phyloP scores from a whole-genome alignment of 2,888 invertebrate species.

The Synanthedon myopaeformis region DNA sequence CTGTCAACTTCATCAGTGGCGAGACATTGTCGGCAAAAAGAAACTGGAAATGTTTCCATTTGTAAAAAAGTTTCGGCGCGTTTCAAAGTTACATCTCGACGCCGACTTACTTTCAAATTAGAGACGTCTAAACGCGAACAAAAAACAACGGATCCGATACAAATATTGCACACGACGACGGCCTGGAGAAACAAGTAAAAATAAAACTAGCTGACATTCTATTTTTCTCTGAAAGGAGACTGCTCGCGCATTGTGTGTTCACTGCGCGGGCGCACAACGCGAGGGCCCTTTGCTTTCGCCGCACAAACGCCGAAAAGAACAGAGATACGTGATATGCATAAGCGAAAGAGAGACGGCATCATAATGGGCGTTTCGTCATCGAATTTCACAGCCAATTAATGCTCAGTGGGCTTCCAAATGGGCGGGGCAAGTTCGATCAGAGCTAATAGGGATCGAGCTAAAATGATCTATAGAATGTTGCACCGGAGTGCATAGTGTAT shows the following conservation, averaged over 20 bases:
- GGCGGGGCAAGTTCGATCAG: constrained; percentile 54
- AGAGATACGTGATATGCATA: constrained; percentile 7
- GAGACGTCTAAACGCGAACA: constrained; percentile 40
- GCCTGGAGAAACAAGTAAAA: constrained; percentile 32
- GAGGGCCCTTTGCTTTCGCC: constrained; percentile 30
- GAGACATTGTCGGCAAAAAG: constrained; percentile 9
- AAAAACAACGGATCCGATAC: constrained; percentile 50
- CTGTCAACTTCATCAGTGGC: constrained; percentile 25
- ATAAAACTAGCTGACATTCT: constrained; percentile 47
- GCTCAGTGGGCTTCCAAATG: constrained; percentile 62
- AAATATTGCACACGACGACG: constrained; percentile 65
- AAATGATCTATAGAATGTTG: constrained; percentile 68
- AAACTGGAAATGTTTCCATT: not conserved
- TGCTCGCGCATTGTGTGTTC: constrained; percentile 49
- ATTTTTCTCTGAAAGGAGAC: constrained; percentile 60
- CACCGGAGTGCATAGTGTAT: constrained; percentile 45
- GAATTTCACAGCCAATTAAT: constrained; percentile 63
- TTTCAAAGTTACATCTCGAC: constrained; percentile 10
- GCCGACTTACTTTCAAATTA: constrained; percentile 54
- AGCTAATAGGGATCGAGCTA: constrained; percentile 63
- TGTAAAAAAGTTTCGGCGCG: constrained; percentile 7
- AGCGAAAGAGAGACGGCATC: constrained; percentile 24
- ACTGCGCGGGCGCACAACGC: constrained; percentile 55
- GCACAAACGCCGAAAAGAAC: constrained; percentile 22
- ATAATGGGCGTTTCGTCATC: constrained; percentile 52